Evolutionary conservation across 1,140 invertebrate genomes (phyloP).

Genomic region (Branchinecta lindahli): DNA sequence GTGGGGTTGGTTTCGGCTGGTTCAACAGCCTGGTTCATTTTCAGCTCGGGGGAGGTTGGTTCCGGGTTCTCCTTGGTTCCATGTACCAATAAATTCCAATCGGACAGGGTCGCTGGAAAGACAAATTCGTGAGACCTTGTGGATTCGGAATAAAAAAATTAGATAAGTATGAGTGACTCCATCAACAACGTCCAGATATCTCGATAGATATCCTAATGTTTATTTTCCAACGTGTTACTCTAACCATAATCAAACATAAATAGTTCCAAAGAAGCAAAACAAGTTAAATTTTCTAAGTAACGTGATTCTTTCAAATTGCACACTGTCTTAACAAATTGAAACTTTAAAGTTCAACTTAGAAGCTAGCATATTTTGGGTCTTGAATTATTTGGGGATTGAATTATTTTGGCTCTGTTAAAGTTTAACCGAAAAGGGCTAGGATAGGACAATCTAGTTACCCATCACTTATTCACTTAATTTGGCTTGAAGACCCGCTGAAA

Average conservation of each 20-base stretch:
- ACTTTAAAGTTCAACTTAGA: too few species aligned
- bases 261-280: neutral
- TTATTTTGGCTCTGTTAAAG: too few species aligned
- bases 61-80: conserved; percentile 39
- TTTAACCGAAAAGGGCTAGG: too few species aligned
- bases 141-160: neutral
- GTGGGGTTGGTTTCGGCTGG: conserved; percentile 21
- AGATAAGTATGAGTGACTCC: neutral
- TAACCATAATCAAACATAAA: conserved; percentile 31
- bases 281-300: neutral
- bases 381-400: too few species aligned
- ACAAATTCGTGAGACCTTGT: conserved; percentile 15
- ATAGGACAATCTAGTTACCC: too few species aligned
- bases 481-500: too few species aligned
- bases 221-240: conserved; percentile 33
- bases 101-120: conserved; percentile 35
- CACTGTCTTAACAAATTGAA: neutral
- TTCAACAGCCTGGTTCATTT: neutral
- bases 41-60: conserved; percentile 24
- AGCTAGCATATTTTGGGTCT: too few species aligned
- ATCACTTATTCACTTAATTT: too few species aligned
- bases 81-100: conserved; percentile 42
- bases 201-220: conserved; percentile 18
- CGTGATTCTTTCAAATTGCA: too few species aligned
- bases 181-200: neutral